Conservation (phyloP, 2,113 vertebrate species). For the Synodontis membranacea region DNA sequence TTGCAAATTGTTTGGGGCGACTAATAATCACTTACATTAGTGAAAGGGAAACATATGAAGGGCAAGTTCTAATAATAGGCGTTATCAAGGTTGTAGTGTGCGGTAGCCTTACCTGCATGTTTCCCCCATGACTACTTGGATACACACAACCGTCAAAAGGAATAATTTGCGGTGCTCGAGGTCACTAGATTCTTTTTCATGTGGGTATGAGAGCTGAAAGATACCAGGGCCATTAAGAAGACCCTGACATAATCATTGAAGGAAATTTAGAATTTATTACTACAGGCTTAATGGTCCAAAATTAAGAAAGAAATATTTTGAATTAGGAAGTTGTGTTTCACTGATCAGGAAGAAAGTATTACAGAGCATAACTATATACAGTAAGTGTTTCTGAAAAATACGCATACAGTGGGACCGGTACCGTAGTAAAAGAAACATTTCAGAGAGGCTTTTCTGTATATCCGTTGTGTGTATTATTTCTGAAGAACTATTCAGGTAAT, state of each 20-base stretch:
- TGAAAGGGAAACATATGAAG: background rate
- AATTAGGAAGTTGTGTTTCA: background rate
- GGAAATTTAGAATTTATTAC: background rate
- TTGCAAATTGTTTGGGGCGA: too few relatives aligned
- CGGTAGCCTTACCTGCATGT: slow-evolving; percentile 32
- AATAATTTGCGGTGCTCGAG: background rate
- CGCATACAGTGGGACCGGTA: background rate
- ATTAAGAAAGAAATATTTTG: background rate
- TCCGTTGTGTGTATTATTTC: background rate
- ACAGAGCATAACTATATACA: background rate
- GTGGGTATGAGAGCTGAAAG: too few relatives aligned
- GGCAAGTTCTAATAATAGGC: background rate
- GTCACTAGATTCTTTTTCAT: background rate
- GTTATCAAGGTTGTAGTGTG: slow-evolving; percentile 54
- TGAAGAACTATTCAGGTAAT: too few relatives aligned
- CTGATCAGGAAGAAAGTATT: background rate
- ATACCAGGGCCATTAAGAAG: background rate
- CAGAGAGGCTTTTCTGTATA: background rate
- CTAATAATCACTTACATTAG: slow-evolving; percentile 52
- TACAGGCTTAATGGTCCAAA: background rate
- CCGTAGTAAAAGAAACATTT: background rate
- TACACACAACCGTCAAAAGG: slow-evolving; percentile 51
- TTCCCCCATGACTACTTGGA: slow-evolving; percentile 23
- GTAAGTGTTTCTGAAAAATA: background rate
- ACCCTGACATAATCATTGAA: background rate